Evolutionary conservation across 1,140 invertebrate genomes (phyloP).

Genomic region (Anagrus nilaparvatae): DNA sequence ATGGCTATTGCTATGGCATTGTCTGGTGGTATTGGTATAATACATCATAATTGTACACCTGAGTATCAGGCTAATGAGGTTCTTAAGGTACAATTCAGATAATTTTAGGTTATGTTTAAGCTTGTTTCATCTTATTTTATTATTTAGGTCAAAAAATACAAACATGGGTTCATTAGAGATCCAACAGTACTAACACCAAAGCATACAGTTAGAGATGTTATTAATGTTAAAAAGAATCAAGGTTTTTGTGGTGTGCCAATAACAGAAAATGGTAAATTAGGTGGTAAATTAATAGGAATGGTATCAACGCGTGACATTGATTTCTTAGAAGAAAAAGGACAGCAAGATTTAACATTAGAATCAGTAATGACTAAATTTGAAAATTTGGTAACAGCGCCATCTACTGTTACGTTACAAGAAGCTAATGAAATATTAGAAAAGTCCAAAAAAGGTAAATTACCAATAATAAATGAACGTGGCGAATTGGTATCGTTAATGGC

Average conservation of each 20-base stretch:
- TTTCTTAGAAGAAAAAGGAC: constrained; percentile 66
- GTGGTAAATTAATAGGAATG: constrained; percentile 93
- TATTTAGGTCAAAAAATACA: constrained; percentile 87
- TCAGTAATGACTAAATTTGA: constrained; percentile 85
- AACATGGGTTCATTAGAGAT: constrained; percentile 96
- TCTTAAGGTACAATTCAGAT: constrained; percentile 47
- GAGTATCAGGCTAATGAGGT: constrained; percentile 92
- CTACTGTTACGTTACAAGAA: constrained; percentile 80
- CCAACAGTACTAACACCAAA: constrained; percentile 84
- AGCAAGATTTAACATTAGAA: constrained; percentile 48
- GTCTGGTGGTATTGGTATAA: constrained; percentile 91
- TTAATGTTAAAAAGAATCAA: constrained; percentile 78
- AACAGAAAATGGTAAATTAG: constrained; percentile 87
- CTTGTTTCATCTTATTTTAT: neutral
- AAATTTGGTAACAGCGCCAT: constrained; percentile 80
- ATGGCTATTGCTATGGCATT: constrained; percentile 99
- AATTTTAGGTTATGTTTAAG: neutral
- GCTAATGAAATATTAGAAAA: constrained; percentile 92
- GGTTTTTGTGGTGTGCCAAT: constrained; percentile 96
- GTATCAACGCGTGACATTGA: constrained; percentile 98
- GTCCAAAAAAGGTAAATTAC: constrained; percentile 93
- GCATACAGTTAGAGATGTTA: constrained; percentile 78
- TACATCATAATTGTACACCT: constrained; percentile 90
- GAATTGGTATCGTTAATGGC: constrained; percentile 93
- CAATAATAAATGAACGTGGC: constrained; percentile 83